These are phyloP conservation scores for Xylophagus ater DNA, from an alignment of 2,888 invertebrate species.

Conservation along the genomic window DNA sequence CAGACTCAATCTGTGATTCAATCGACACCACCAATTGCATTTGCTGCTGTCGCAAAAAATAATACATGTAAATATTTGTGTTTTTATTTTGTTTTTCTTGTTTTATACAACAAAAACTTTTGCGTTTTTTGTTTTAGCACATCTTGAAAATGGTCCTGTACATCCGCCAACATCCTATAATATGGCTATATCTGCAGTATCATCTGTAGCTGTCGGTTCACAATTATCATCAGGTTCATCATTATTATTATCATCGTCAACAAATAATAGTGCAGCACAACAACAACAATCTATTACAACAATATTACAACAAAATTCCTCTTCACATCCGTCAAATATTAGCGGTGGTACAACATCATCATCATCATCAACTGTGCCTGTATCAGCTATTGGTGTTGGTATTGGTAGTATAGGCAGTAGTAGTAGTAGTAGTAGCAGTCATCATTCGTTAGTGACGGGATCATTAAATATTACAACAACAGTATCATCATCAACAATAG, in stretches of 20 bases:
- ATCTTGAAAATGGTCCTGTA: constrained; percentile 36
- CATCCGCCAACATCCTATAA: constrained; percentile 28
- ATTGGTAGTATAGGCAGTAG: background rate
- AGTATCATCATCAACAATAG: constrained; percentile 9
- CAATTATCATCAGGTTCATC: constrained; percentile 10
- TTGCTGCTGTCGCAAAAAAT: constrained; percentile 53
- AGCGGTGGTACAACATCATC: constrained; percentile 21
- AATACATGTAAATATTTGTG: constrained; percentile 36
- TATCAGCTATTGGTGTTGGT: background rate
- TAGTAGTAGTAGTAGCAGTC: background rate
- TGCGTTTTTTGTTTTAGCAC: constrained; percentile 25
- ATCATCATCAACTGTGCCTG: constrained; percentile 2
- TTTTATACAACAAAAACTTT: constrained; percentile 1
- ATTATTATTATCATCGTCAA: background rate
- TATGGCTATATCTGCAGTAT: constrained; percentile 29
- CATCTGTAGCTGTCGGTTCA: constrained; percentile 30
- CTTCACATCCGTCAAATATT: constrained; percentile 34
- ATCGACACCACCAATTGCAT: constrained; percentile 41
- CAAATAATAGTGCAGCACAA: constrained; percentile 6
- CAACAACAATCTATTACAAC: constrained; percentile 20
- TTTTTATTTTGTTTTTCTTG: background rate
- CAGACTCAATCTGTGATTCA: constrained; percentile 40
- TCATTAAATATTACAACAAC: constrained; percentile 6
- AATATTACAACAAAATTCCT: constrained; percentile 37
- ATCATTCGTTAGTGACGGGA: constrained; percentile 5